These are phyloP conservation scores for Nebria ingens DNA, from an alignment of 1,140 invertebrate genomes.

Conservation along the genomic window DNA sequence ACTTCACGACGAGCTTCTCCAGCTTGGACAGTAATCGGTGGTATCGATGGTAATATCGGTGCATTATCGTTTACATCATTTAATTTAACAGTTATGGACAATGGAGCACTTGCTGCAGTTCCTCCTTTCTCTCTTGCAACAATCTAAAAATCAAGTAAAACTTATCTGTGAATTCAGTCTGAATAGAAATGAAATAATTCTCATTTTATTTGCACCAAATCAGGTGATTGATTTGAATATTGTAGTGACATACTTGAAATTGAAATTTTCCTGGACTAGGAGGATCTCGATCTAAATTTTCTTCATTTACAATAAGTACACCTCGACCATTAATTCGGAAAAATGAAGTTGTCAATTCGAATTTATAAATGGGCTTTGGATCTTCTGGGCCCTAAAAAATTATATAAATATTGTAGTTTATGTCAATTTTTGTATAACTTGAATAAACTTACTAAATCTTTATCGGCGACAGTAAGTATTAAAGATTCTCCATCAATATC, in stretches of 20 bases:
- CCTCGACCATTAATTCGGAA: constrained; percentile 69
- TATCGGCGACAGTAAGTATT: constrained; percentile 61
- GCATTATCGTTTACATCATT: constrained; percentile 80
- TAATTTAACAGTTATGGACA: constrained; percentile 65
- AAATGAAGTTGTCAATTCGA: constrained; percentile 73
- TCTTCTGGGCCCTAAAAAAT: constrained; percentile 48
- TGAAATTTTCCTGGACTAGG: constrained; percentile 73
- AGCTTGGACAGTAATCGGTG: constrained; percentile 68
- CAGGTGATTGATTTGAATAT: too few species aligned
- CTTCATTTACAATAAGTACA: constrained; percentile 65
- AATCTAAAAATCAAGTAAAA: constrained; percentile 31
- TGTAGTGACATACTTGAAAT: constrained; percentile 54
- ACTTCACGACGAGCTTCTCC: constrained; percentile 65
- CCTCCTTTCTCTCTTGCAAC: constrained; percentile 71
- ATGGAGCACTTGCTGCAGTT: constrained; percentile 66
- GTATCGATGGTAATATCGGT: constrained; percentile 61
- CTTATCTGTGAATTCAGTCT: neutral
- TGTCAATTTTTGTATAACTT: neutral
- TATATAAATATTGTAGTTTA: constrained; percentile 4
- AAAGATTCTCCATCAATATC: constrained; percentile 56
- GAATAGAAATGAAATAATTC: constrained; percentile 3
- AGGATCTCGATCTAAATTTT: constrained; percentile 75
- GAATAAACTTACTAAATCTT: constrained; percentile 62
- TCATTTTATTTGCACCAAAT: constrained; percentile 6
- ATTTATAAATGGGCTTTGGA: constrained; percentile 63